phyloP scores from a whole-genome alignment of 1,140 invertebrate species.

The Neotoxoptera formosana region DNA sequence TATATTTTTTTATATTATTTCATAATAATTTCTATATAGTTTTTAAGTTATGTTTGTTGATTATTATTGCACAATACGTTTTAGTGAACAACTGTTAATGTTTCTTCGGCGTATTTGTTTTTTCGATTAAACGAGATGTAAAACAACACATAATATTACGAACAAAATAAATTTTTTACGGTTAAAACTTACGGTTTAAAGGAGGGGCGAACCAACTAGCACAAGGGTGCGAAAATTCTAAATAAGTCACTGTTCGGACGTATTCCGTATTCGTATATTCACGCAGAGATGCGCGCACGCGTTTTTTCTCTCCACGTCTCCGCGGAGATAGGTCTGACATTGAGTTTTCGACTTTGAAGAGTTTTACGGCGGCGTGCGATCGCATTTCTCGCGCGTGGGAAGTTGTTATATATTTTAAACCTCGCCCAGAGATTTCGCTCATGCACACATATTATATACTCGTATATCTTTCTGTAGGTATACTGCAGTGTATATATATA shows the following conservation, averaged over 20 bases:
- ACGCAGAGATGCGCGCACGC: too few relatives aligned
- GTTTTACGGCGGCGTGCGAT: neutral
- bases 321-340: neutral
- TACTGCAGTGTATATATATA: neutral
- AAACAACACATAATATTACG: neutral
- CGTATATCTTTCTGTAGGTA: too few relatives aligned
- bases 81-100: neutral
- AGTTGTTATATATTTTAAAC: neutral
- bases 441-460: neutral
- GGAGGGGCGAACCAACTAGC: neutral
- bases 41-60: too few relatives aligned
- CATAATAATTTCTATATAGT: too few relatives aligned
- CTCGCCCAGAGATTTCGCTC: neutral
- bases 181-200: neutral
- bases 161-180: neutral
- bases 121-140: neutral
- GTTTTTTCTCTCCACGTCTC: neutral
- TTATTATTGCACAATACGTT: too few relatives aligned
- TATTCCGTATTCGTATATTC: too few relatives aligned
- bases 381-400: neutral
- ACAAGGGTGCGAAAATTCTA: neutral
- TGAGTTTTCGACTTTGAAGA: constrained; percentile 15
- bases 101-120: neutral
- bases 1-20: too few relatives aligned
- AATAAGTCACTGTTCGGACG: neutral